Conservation (phyloP, 2,113 vertebrate species). For the Hippocampus abdominalis region DNA sequence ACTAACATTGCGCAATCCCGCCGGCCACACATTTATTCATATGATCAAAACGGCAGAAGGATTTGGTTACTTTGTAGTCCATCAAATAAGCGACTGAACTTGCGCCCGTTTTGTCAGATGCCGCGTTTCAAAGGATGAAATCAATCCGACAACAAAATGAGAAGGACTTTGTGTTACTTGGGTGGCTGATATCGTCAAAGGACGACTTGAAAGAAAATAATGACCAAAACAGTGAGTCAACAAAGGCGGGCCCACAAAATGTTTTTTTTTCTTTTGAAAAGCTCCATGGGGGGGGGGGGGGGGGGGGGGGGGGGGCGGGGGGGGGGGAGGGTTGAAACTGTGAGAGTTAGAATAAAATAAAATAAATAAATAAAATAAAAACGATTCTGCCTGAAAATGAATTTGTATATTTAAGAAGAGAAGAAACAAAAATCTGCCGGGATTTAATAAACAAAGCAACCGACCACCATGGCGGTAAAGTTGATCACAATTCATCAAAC, state of each 20-base stretch:
- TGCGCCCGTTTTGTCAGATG: neutral
- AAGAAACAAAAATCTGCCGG: neutral
- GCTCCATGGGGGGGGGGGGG: neutral
- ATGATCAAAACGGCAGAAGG: neutral
- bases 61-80: neutral
- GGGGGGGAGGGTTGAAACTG: neutral
- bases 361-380: neutral
- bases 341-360: neutral
- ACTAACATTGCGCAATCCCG: too few relatives aligned
- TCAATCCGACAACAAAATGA: neutral
- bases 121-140: neutral
- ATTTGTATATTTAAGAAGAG: neutral
- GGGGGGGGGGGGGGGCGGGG: too few relatives aligned
- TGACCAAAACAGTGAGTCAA: neutral
- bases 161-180: neutral
- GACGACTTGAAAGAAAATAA: neutral
- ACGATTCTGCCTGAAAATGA: neutral
- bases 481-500: neutral
- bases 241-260: neutral
- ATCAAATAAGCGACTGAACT: constrained; percentile 1
- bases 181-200: neutral
- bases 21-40: neutral
- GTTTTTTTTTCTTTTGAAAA: neutral
- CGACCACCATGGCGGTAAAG: neutral
- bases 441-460: neutral